Base-by-base conservation (phyloP, 64 coral and sea anemone genomes). In the Montipora cactus region DNA sequence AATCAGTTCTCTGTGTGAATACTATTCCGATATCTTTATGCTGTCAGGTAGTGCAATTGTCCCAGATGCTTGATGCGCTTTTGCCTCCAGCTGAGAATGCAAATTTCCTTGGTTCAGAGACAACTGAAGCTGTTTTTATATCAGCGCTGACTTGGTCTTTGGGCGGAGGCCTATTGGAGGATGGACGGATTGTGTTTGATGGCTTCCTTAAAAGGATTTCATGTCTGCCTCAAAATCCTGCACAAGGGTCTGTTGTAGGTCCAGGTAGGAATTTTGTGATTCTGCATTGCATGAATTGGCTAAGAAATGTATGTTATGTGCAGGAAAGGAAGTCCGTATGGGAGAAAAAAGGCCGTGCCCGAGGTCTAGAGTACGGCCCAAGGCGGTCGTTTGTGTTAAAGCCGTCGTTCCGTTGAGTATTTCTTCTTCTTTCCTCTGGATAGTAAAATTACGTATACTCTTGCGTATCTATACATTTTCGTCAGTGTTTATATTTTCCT, bases 31-130 rank as follows among this genome's bases (percentile, higher is more conserved):
- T 62, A 22, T 12, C 55, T 52, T 75, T 49, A 47, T 10, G 12
- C 83, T 74, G 16, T 47, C 49, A 99, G 98, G 98, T 99, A 1
- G 95, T 94, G 66, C 98, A 99, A 58, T 49, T 99, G 44, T 95
- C 98, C 50, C 92, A 99, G 51, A 99, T 99, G 98, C 64, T 99
- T 46, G 98, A 99, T 53, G 89, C 98, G 1, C 86, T 99, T 14
- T 81, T 99, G 2, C 98, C 98, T 2, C 85, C 98, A 50, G 84
- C 89, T 16, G 94, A 96, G 49, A 96, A 81, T n/a, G 74, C 89
- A 8, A 87, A 12, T 25, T 94, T 92, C 59, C 79, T 99, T 44
- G 91, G 92, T 37, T 75, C 95, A 53, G 98, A 99, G n/a, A 87
- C 92, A 28, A 96, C 95, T 2, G 98, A 99, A 70, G 95, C 95